Evolutionary conservation across 2,888 invertebrate genomes (phyloP), one percentile per base, ranked within the genome.

Genomic region (Mesochorus sp.): DNA sequence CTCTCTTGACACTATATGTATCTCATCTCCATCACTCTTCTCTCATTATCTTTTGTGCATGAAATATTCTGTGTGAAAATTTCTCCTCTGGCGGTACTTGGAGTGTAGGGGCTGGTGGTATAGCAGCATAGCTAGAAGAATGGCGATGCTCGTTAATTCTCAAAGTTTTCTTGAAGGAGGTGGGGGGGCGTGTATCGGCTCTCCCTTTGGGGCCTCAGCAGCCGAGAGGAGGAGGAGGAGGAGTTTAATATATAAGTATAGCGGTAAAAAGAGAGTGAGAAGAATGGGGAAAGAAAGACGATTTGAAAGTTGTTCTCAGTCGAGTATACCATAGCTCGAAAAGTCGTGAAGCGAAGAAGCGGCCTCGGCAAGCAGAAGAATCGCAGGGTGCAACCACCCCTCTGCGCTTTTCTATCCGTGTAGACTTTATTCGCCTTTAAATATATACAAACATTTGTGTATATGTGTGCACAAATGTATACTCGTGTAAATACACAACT

Each of bases 121-220:
- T 17, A 10, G 12, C 1, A 19, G 28, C n/a, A 10, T 34, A 34
- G 59, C 10, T 28, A 24, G 51, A 51, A 61, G 39, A 61, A 31
- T 47, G 55, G 66, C 53, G 62, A 55, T 61, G 75, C 74, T 78
- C 74, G 74, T 74, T 78, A 78, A 78, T 78, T 78, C 70, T 44
- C 64, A 70, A 78, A 78, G 78, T 78, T 78, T 74, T 14, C 37
- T 39, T 31, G 49, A 31, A 14, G 49, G 3, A 31, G 37, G 26
- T 21, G 31, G 47, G 51, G n/a, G n/a, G n/a, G n/a, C 61, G 77
- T 62, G 72, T 67, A 77, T 72, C 72, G 77, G 24, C 26, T 42
- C 21, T 49, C 70, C 49, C 21, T 39, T 44, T 37, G 31, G 66
- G 42, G 49, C 53, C 53, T 31, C 57, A 44, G 31, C 19, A 55